Evolutionary conservation across 2,888 invertebrate species (phyloP), one percentile per base, ranked within the genome.

Genomic region (Eumerus sabulonum): DNA sequence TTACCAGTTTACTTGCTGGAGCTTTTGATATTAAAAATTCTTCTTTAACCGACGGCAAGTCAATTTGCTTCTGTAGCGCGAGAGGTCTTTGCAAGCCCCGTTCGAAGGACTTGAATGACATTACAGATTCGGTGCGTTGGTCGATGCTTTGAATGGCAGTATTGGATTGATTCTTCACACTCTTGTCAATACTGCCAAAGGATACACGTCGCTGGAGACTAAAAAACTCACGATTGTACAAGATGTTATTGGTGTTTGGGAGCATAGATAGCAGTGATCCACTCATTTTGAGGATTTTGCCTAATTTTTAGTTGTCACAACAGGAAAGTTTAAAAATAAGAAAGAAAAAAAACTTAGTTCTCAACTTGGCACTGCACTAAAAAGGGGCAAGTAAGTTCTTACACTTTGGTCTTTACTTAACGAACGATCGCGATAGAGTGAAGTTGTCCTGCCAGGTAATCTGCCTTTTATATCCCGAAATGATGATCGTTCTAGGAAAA

Each of bases 111-210:
- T 9, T 16, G 2, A 54, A 60, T 1, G 44, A 48, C 14, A 48
- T 19, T 9, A 3, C 38, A 45, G n/a, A 9, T 35, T 56, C 66
- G 5, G 53, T 16, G 9, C 12, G 17, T 11, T 57, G 56, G 16
- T 59, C 48, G 1, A 53, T 35, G 11, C 44, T 56, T 36, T 57
- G 66, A 1, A 54, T 38, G 19, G 72, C 66, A 2, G 35, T 40
- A 13, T 72, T 76, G 0, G 76, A 66, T 67, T 62, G 72, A 9
- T 76, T 67, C 38, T 76, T 76, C 9, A 47, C 60, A 1, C 72
- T 66, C 18, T 76, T 76, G n/a, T 16, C 38, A 56, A 40, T 60
- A 12, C 38, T 71, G 1, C 38, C 47, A 12, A 36, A 40, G 9
- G 35, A 7, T 11, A 60, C 1, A n/a, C 50, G 27, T n/a, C 40